These are phyloP conservation scores for Orchestes rusci DNA, from an alignment of 2,888 invertebrate genomes.

Conservation along the genomic window DNA sequence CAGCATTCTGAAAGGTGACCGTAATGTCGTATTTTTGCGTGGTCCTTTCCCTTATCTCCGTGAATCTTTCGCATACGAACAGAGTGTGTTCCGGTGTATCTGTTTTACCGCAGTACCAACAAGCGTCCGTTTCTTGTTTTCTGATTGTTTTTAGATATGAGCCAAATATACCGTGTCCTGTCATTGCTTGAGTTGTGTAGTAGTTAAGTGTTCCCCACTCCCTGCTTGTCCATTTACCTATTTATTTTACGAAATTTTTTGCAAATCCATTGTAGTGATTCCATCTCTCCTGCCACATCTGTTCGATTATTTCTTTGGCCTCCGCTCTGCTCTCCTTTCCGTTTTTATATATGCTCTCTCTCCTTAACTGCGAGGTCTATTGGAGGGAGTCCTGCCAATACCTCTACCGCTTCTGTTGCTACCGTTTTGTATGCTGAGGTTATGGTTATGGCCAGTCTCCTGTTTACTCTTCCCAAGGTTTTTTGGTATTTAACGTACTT, in stretches of 20 bases:
- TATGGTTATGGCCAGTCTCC: background rate
- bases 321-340: background rate
- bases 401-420: background rate
- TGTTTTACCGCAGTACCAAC: background rate
- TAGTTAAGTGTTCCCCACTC: background rate
- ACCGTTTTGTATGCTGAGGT: background rate
- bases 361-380: background rate
- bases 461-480: no score
- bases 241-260: background rate
- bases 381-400: background rate
- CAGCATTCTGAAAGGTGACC: no score
- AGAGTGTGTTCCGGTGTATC: conserved; percentile 2
- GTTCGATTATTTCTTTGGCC: background rate
- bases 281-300: background rate
- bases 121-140: background rate
- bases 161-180: background rate
- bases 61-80: background rate
- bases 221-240: background rate
- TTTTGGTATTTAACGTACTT: no score
- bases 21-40: no score
- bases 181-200: background rate
- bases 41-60: no score
- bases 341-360: background rate
- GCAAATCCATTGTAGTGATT: background rate
- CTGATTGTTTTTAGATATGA: background rate